Conservation (phyloP, 2,888 invertebrate species). For the Ceramica pisi region DNA sequence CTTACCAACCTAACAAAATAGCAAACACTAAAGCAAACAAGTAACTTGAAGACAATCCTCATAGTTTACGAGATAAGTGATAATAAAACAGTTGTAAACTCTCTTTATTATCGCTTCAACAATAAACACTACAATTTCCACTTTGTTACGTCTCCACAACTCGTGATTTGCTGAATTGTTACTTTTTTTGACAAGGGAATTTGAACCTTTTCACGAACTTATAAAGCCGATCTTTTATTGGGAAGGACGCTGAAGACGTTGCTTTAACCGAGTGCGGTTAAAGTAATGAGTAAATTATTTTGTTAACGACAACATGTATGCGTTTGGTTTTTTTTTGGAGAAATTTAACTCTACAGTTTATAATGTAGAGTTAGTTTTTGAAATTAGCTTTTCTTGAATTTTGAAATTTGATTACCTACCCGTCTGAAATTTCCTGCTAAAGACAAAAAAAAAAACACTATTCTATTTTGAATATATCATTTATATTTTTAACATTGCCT, state of each 20-base stretch:
- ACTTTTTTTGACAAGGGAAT: conserved; percentile 25
- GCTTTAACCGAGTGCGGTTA: conserved; percentile 61
- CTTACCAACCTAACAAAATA: conserved; percentile 51
- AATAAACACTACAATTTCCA: conserved; percentile 76
- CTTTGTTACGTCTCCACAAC: conserved; percentile 71
- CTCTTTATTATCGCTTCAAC: conserved; percentile 74
- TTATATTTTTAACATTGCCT: too few species aligned
- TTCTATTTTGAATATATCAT: too few species aligned
- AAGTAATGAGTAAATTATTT: conserved; percentile 69
- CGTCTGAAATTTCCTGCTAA: too few species aligned
- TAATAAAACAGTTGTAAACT: conserved; percentile 77
- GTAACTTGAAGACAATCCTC: conserved; percentile 64
- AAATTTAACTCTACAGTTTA: conserved; percentile 17
- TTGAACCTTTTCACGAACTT: conserved; percentile 40
- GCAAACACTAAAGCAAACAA: conserved; percentile 51
- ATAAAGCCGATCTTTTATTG: conserved; percentile 27
- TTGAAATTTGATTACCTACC: not conserved
- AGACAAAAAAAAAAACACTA: too few species aligned
- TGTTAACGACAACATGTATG: conserved; percentile 60
- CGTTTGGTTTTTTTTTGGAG: conserved; percentile 46
- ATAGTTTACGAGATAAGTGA: conserved; percentile 72
- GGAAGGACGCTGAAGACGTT: conserved; percentile 26
- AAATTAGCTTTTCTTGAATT: not conserved
- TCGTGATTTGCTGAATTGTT: conserved; percentile 68
- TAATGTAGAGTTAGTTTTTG: not conserved